Percentiles rank a stretch among this genome's conserved stretches.
Conservation (phyloP, 2,113 vertebrate genomes). For the Actenoides lindsayi region DNA sequence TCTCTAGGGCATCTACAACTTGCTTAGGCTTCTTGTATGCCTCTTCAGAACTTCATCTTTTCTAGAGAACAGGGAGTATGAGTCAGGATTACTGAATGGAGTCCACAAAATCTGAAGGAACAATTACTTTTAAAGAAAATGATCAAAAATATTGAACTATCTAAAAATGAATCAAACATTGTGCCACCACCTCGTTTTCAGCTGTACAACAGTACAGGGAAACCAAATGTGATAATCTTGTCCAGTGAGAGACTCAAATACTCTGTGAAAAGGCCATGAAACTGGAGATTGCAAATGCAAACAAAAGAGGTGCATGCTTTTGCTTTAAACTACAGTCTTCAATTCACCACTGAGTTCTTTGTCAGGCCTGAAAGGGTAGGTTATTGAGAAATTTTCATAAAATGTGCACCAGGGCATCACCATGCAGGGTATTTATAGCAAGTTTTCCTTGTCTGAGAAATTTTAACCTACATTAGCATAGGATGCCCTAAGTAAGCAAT, state of each 20-base stretch:
- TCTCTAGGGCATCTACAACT: neutral
- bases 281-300: neutral
- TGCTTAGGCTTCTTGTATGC: neutral
- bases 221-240: slow-evolving; percentile 45
- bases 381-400: neutral
- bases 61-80: neutral
- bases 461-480: neutral
- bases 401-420: too few relatives aligned
- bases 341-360: neutral
- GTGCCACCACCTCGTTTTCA: neutral
- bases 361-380: neutral
- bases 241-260: slow-evolving; percentile 14
- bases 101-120: neutral
- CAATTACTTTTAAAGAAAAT: neutral
- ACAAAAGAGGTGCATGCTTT: neutral
- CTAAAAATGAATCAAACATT: neutral
- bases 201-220: slow-evolving; percentile 28
- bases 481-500: neutral
- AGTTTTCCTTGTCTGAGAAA: neutral
- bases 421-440: neutral
- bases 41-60: neutral
- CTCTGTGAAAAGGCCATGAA: neutral
- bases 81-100: neutral
- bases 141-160: neutral
- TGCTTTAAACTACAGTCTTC: neutral